phyloP scores from a whole-genome alignment of 2,113 vertebrate species.

The Herpailurus yagouaroundi region DNA sequence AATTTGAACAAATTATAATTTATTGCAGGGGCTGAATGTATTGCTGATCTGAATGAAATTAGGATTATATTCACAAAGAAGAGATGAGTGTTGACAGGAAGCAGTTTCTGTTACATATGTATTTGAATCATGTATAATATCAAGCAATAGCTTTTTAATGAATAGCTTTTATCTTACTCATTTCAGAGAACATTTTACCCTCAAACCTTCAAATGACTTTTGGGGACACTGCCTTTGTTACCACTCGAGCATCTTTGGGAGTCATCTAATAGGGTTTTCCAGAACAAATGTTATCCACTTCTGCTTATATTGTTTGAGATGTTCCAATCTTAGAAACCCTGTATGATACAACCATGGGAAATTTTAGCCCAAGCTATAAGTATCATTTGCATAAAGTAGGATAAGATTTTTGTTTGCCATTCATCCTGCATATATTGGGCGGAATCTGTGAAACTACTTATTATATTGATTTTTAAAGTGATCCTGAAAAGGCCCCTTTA shows the following conservation, averaged over 20 bases:
- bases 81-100: not conserved
- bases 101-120: not conserved
- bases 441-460: not conserved
- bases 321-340: not conserved
- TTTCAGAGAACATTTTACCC: not conserved
- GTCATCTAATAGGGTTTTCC: not conserved
- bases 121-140: not conserved
- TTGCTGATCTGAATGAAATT: constrained; percentile 12
- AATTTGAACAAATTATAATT: not conserved
- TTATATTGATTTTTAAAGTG: constrained; percentile 46
- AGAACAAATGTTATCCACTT: not conserved
- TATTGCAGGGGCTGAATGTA: not conserved
- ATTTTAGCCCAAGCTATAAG: not conserved
- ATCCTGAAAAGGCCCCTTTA: not conserved
- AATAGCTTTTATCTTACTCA: not conserved
- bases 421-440: not conserved
- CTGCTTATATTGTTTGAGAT: not conserved
- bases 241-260: not conserved
- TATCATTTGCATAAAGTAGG: constrained; percentile 24
- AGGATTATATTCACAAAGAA: constrained; percentile 6
- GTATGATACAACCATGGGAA: not conserved
- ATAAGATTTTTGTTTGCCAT: not conserved
- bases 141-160: not conserved
- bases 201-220: not conserved
- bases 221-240: not conserved